Base-by-base conservation (phyloP, 2,888 invertebrate species). In the Sisyra terminalis region DNA sequence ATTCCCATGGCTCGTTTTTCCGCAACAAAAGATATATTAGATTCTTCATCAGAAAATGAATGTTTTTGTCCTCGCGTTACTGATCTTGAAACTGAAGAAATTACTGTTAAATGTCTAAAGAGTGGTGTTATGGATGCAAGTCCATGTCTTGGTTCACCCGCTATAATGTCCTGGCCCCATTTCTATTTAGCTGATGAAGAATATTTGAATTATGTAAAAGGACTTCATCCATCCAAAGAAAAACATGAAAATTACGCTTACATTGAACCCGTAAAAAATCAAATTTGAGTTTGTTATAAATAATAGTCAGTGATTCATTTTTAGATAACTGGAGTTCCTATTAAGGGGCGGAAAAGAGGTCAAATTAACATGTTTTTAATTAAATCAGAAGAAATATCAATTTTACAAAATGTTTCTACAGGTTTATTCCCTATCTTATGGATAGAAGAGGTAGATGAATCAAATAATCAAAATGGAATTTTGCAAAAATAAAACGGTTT, bases 81-180 rank as follows among this genome's bases (percentile, higher is more conserved):
- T 42, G 48, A 48, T n/a, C 3, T 10, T 65, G 69, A 47, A 62
- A 67, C 48, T 64, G 70, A 65, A 59, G 66, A 52, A 52, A 58
- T 15, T 58, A 55, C 49, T 58, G 61, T 52, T 57, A 63, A 66
- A 1, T 75, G 75, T 50, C 58, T 69, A 0, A 51, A 67, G 2
- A 66, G 65, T 59, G 75, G 75, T 0, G 48, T 72, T 0, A 49
- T 71, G 18, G 70, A 73, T 53, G 54, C 73, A 14, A 57, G 56
- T 46, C 60, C 66, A 2, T 72, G 71, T 39, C 64, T 73, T 53
- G 70, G 71, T 6, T 72, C 70, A 1, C 77, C 79, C 0, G 66
- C 75, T 15, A 63, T 75, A 30, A 64, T 71, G 11, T 77, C 78
- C 0, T 64, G 73, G 46, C 80, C 81, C 0, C 81, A 81, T 58